These are phyloP conservation scores for Phalacrocorax carbo DNA, from an alignment of 2,113 vertebrate species.

Conservation along the genomic window DNA sequence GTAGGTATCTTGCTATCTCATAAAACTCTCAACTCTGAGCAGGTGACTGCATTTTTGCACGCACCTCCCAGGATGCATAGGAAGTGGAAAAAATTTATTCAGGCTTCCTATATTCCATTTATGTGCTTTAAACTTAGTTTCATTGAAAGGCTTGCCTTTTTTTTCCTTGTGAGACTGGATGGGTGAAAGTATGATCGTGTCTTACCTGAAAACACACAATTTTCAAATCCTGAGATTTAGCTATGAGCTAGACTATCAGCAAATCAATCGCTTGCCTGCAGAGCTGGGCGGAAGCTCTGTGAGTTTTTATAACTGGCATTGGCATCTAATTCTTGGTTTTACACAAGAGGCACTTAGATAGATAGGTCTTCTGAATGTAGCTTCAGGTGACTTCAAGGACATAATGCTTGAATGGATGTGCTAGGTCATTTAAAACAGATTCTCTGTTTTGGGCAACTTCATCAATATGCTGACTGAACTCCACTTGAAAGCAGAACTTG, in stretches of 20 bases:
- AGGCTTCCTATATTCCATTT: not conserved
- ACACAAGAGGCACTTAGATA: not conserved
- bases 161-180: not conserved
- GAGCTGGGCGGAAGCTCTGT: not conserved
- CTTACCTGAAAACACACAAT: not conserved
- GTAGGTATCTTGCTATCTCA: not conserved
- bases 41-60: not conserved
- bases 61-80: not conserved
- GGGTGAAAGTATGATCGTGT: not conserved
- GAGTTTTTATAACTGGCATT: not conserved
- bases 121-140: not conserved
- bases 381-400: not conserved
- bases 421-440: not conserved
- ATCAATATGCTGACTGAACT: not conserved
- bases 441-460: not conserved
- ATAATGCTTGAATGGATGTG: not conserved
- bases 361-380: not conserved
- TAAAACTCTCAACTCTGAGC: not conserved
- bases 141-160: not conserved
- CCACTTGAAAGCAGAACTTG: not conserved
- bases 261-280: not conserved
- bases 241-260: not conserved
- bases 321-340: not conserved
- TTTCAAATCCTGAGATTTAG: not conserved
- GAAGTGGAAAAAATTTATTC: not conserved